These are phyloP conservation scores for Xestia sexstrigata DNA, from an alignment of 2,888 invertebrate genomes.

Conservation along the genomic window DNA sequence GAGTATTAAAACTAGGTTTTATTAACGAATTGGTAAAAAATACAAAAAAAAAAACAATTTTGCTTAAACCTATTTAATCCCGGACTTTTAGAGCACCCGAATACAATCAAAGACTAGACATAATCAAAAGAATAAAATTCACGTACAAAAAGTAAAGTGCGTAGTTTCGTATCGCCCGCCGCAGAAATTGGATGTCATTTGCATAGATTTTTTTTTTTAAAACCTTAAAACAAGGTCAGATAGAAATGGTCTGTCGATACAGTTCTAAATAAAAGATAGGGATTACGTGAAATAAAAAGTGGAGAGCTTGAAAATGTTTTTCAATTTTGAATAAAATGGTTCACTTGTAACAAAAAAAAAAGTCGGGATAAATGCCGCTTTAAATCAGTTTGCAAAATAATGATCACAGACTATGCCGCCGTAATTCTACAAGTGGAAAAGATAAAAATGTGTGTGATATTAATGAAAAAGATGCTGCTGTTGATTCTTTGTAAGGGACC, in stretches of 20 bases:
- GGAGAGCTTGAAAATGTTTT: conserved; percentile 1
- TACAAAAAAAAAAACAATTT: background rate
- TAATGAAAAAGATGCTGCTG: background rate
- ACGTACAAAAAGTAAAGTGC: conserved; percentile 29
- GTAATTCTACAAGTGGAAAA: too few species aligned
- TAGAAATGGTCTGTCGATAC: conserved; percentile 14
- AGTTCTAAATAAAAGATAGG: conserved; percentile 2
- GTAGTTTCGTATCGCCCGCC: conserved; percentile 5
- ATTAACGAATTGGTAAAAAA: background rate
- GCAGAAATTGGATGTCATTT: conserved; percentile 41
- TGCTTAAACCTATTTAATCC: background rate
- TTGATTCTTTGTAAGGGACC: background rate
- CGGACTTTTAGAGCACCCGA: background rate
- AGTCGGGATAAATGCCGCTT: background rate
- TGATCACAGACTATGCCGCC: too few species aligned
- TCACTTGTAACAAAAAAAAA: background rate
- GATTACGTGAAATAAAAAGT: conserved; percentile 12
- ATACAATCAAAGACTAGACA: conserved; percentile 21
- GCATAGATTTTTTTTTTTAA: conserved; percentile 21
- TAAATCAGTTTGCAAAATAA: background rate
- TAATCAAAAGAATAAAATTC: conserved; percentile 27
- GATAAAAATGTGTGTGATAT: background rate
- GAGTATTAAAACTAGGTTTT: too few species aligned
- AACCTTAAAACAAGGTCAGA: conserved; percentile 35
- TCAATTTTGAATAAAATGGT: background rate